Evolutionary conservation across 2,797 vertebrate species (phyloP).

Genomic region (Melanotaenia nigrans): DNA sequence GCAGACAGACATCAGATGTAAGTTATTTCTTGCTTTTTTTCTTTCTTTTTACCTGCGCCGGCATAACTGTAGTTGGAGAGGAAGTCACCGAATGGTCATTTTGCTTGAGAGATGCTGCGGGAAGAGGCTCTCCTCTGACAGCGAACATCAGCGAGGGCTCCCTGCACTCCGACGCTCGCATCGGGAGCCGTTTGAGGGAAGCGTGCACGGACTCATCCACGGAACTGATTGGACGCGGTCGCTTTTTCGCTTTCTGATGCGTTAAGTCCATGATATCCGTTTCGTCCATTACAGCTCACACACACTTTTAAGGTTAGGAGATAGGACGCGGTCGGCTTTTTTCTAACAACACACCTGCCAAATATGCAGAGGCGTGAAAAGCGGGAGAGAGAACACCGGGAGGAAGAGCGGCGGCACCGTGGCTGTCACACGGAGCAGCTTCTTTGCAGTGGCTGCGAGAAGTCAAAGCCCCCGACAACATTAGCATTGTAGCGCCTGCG

Average conservation of each 20-base stretch:
- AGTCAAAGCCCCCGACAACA: constrained; percentile 84
- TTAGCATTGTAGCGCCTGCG: constrained; percentile 79
- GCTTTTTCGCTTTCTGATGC: constrained; percentile 81
- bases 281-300: constrained; percentile 81
- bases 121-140: constrained; percentile 88
- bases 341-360: constrained; percentile 37
- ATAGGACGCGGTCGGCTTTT: constrained; percentile 26
- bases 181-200: constrained; percentile 90
- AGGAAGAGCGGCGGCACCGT: constrained; percentile 58
- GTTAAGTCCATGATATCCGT: constrained; percentile 84
- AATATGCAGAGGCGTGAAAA: constrained; percentile 46
- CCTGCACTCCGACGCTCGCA: constrained; percentile 85
- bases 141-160: constrained; percentile 88
- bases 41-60: constrained; percentile 86
- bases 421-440: constrained; percentile 75
- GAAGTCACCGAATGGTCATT: constrained; percentile 85
- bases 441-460: constrained; percentile 80
- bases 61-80: constrained; percentile 90
- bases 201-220: constrained; percentile 77
- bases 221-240: constrained; percentile 79
- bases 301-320: constrained; percentile 34
- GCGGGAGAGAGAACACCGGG: constrained; percentile 33
- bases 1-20: neutral
- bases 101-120: constrained; percentile 86
- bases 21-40: neutral